phyloP scores from a whole-genome alignment of 1,140 invertebrate genomes.

The Heterodera carotae region DNA sequence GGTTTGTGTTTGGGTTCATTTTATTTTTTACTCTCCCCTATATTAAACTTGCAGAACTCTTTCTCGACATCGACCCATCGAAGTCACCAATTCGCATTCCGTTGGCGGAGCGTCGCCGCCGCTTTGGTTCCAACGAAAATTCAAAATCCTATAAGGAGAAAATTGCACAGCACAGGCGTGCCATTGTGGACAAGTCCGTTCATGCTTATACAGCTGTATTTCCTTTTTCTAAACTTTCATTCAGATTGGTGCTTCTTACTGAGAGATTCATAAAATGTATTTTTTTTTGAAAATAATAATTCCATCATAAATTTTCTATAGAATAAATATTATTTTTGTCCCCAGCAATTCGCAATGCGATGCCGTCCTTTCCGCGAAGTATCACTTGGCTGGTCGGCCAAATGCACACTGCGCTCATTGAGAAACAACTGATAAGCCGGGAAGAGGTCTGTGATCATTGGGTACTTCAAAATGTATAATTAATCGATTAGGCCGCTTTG shows the following conservation, averaged over 20 bases:
- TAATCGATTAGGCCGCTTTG: conserved; percentile 65
- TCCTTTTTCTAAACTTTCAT: neutral
- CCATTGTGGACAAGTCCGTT: conserved; percentile 72
- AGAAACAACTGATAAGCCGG: conserved; percentile 66
- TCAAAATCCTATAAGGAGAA: conserved; percentile 51
- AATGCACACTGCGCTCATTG: conserved; percentile 69
- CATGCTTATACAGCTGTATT: neutral
- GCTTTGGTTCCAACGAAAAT: conserved; percentile 76
- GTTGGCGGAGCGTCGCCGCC: conserved; percentile 73
- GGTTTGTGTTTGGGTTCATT: no score
- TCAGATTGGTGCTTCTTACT: conserved; percentile 75
- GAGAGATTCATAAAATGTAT: conserved; percentile 78
- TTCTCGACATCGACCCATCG: conserved; percentile 86
- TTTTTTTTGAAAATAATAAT: conserved; percentile 19
- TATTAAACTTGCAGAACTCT: conserved; percentile 72
- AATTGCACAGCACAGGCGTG: conserved; percentile 51
- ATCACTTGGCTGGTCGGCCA: conserved; percentile 72
- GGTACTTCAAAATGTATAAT: neutral
- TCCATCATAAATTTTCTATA: conserved; percentile 14
- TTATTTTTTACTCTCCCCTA: neutral
- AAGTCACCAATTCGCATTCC: conserved; percentile 79
- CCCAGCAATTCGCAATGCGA: conserved; percentile 75
- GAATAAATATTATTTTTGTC: conserved; percentile 25
- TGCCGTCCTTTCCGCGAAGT: conserved; percentile 84
- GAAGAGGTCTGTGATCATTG: conserved; percentile 70